These are phyloP conservation scores for Drosophila buzzatii DNA, from an alignment of 2,888 invertebrate species.

Conservation along the genomic window DNA sequence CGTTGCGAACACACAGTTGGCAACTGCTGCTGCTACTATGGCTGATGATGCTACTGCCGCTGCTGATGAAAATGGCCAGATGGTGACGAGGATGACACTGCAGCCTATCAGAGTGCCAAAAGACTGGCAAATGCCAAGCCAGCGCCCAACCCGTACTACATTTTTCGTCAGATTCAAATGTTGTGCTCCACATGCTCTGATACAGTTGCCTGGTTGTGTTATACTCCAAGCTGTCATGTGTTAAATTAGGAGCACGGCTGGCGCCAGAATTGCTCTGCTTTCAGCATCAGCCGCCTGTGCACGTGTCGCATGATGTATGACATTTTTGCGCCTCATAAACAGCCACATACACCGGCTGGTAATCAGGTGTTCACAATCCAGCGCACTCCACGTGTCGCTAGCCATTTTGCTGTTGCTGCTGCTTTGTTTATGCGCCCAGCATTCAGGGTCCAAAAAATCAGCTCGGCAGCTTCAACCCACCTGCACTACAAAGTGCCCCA, in stretches of 20 bases:
- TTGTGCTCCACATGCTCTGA: conserved; percentile 39
- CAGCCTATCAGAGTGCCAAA: conserved; percentile 22
- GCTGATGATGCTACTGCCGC: conserved; percentile 1
- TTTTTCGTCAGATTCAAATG: conserved; percentile 59
- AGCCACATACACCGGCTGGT: conserved; percentile 55
- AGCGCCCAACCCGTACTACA: conserved; percentile 21
- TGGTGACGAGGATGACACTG: conserved; percentile 49
- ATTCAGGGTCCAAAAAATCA: conserved; percentile 9
- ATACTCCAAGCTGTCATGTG: conserved; percentile 37
- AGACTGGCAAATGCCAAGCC: conserved; percentile 21
- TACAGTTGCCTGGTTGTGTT: conserved; percentile 42
- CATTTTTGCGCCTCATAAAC: conserved; percentile 80
- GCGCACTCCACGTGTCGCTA: conserved; percentile 36
- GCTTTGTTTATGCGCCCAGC: conserved; percentile 60
- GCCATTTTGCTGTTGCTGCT: conserved; percentile 44
- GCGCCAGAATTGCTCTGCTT: conserved; percentile 9
- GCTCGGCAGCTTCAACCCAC: not conserved
- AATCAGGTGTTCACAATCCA: conserved; percentile 62
- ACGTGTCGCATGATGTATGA: conserved; percentile 75
- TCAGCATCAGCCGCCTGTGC: conserved; percentile 1
- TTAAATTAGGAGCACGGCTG: conserved; percentile 39
- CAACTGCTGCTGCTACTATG: conserved; percentile 5
- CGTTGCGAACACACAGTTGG: conserved; percentile 8
- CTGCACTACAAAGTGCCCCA: not conserved
- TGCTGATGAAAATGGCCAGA: conserved; percentile 30